Conservation (phyloP, 2,113 vertebrate species). For the Pollachius pollachius region DNA sequence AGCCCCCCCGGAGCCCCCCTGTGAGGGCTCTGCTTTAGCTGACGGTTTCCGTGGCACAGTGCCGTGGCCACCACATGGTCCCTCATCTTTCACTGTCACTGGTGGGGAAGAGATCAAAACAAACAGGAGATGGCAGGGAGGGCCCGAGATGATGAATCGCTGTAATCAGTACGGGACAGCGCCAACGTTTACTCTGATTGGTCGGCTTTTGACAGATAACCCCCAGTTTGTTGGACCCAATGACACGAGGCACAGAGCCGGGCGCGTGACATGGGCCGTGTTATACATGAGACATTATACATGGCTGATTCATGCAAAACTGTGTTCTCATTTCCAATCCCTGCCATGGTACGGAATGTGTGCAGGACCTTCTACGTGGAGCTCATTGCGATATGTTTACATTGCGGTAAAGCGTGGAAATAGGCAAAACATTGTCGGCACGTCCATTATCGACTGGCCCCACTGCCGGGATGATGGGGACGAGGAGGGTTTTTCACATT, state of each 20-base stretch:
- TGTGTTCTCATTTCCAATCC: neutral
- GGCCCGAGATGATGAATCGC: conserved; percentile 65
- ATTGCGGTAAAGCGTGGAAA: conserved; percentile 25
- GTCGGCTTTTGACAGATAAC: conserved; percentile 40
- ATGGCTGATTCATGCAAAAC: conserved; percentile 19
- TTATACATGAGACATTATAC: conserved; percentile 1
- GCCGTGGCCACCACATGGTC: conserved; percentile 54
- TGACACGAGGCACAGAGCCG: conserved; percentile 35
- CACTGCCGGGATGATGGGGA: conserved; percentile 64
- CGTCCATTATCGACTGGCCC: conserved; percentile 64
- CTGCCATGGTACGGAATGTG: neutral
- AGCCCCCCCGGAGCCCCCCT: conserved; percentile 22
- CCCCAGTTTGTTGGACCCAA: conserved; percentile 15
- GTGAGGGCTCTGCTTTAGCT: conserved; percentile 15
- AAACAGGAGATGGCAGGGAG: conserved; percentile 69
- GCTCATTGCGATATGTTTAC: conserved; percentile 29
- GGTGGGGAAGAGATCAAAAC: conserved; percentile 72
- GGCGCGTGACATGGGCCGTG: conserved; percentile 40
- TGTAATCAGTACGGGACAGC: conserved; percentile 60
- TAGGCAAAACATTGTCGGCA: conserved; percentile 26
- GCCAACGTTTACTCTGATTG: conserved; percentile 39
- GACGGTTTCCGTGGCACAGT: conserved; percentile 43
- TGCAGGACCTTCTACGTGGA: conserved; percentile 13
- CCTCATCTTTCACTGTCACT: conserved; percentile 76
- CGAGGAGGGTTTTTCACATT: conserved; percentile 65